These are phyloP conservation scores for Drosophila jambulina DNA, from an alignment of 1,140 invertebrate species.

Conservation along the genomic window DNA sequence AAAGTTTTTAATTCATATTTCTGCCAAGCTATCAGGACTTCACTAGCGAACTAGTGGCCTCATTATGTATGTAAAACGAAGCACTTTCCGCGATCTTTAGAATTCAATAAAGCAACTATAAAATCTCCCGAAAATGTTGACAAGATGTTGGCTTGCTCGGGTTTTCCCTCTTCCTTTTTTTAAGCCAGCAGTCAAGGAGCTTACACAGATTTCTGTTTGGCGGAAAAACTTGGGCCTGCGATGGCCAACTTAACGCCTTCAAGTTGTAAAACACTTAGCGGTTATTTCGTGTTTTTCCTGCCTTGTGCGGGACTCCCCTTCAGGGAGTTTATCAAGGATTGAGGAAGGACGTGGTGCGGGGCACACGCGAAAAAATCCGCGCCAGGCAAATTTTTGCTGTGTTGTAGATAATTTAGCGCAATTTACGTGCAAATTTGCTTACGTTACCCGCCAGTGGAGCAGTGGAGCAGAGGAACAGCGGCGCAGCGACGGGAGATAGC, in stretches of 20 bases:
- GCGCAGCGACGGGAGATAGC: conserved; percentile 36
- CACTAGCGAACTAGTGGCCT: conserved; percentile 7
- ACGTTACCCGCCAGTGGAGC: conserved; percentile 50
- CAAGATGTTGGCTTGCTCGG: conserved; percentile 21
- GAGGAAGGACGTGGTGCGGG: background rate
- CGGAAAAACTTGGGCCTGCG: conserved; percentile 29
- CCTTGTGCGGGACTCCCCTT: conserved; percentile 14
- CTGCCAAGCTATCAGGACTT: conserved; percentile 21
- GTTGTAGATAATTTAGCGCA: conserved; percentile 77
- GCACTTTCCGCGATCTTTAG: conserved; percentile 40
- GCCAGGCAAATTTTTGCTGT: conserved; percentile 64
- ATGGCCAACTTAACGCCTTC: conserved; percentile 75
- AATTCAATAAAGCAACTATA: conserved; percentile 51
- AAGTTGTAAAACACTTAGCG: conserved; percentile 82
- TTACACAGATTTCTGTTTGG: conserved; percentile 67
- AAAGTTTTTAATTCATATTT: conserved; percentile 22
- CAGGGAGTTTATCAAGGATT: conserved; percentile 19
- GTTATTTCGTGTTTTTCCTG: conserved; percentile 69
- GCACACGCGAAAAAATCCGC: conserved; percentile 58
- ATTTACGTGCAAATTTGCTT: conserved; percentile 79
- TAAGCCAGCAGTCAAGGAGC: conserved; percentile 36
- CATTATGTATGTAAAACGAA: conserved; percentile 31
- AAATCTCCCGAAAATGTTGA: conserved; percentile 28
- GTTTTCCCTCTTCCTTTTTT: background rate
- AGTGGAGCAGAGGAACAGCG: conserved; percentile 8